Evolutionary conservation across 2,888 invertebrate genomes (phyloP), one percentile per base, ranked within the genome.

Genomic region (Alsophila aescularia): DNA sequence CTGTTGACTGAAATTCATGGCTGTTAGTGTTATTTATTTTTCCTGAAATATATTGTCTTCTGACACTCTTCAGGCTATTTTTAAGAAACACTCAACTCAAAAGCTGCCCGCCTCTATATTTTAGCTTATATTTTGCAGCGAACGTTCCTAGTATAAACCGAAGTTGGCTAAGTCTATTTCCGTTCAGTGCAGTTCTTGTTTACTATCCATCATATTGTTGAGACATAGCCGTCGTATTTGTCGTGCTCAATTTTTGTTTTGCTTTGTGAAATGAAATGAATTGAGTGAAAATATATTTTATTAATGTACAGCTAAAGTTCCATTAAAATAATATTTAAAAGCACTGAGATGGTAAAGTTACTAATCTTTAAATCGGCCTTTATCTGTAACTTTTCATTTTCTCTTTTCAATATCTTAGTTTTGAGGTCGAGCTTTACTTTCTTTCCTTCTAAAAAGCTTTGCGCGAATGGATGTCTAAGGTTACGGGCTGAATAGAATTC

Each of bases 201-300:
- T 82, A 79, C 81, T 77, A 82, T 85, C 81, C 80, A 83, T 83
- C 83, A 85, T 83, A 83, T 80, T 81, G 81, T 83, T 79, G 77
- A 79, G 73, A 74, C 70, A 69, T 71, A 66, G 59, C 64, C 69
- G 67, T 80, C 69, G 69, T 79, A 76, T 77, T 81, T 79, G 77
- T 73, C 73, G 70, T 58, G 74, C 78, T 79, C 74, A 77, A 78
- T 80, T 79, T 77, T 77, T 78, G 75, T 75, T 79, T 67, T 64
- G 58, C 52, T 55, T 60, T 73, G 70, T 67, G 45, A 72, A 70
- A 69, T 74, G 70, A 68, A 70, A 62, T 41, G 40, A 59, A 24
- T 5, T 2, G 24, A 6, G 24, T 5, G 4, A n/a, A n/a, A n/a
- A n/a, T n/a, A n/a, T n/a, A n/a, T n/a, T n/a, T n/a, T n/a, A n/a